Base-by-base conservation (phyloP, 2,113 vertebrate species). In the Suricata suricatta region DNA sequence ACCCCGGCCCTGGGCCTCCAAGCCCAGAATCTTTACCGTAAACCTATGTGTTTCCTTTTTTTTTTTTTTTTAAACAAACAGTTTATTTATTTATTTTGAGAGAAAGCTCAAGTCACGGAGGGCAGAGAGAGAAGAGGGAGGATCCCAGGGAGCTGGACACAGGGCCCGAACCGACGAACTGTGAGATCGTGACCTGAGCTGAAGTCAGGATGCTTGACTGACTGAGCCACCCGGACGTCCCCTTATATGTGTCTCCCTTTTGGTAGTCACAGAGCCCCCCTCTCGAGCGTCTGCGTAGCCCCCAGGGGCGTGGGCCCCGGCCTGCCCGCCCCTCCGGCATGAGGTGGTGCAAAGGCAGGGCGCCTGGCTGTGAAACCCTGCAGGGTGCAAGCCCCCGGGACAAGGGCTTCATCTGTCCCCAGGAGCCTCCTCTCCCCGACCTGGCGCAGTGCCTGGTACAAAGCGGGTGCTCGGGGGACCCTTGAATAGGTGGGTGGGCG, bases 401-500 rank as follows among this genome's bases (percentile, higher is more conserved):
- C 12, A 3, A 16, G 57, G 17, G 63, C 74, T 11, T 31, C 3
- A 0, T 23, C 41, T 44, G 13, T 29, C 52, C 52, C 8, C 38
- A 29, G 21, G 21, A 72, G 41, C 44, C 9, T 35, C 52, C 1
- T 35, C 17, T 57, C 29, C 29, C 27, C 4, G 0, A 0, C 31
- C 5, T 2, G 35, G 31, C 17, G 9, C 1, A 0, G 29, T 13
- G n/a, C 35, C n/a, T 74, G 4, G 5, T 15, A 12, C 21, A 16
- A 12, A 64, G n/a, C 0, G n/a, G 64, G 69, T 4, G 10, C 17
- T 27, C 0, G 31, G 54, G 23, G 21, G 29, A 35, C 14, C 5
- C 0, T 2, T 25, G n/a, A 33, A 1, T 4, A 23, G 77, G 60
- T 15, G 2, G 77, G 60, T 15, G 2, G 21, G 1, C 2, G 60